phyloP scores from a whole-genome alignment of 2,797 vertebrate genomes.

The Bradypus variegatus region DNA sequence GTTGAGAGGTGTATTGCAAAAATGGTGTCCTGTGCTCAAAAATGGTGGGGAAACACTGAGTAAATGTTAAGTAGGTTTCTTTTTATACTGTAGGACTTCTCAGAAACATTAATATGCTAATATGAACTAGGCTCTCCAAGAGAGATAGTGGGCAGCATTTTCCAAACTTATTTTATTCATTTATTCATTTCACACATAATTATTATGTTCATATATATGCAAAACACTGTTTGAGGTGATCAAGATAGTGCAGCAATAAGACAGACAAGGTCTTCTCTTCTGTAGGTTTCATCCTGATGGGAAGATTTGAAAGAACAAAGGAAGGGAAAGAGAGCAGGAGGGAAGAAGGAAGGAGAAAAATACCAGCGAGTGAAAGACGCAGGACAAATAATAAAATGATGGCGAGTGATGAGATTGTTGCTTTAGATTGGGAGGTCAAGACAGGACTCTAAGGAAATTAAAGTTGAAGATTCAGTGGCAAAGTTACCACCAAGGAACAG shows the following conservation, averaged over 20 bases:
- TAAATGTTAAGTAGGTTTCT: neutral
- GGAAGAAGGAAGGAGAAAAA: neutral
- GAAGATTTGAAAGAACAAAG: neutral
- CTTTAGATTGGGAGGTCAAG: no score
- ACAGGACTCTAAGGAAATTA: neutral
- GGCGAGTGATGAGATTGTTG: rapidly evolving
- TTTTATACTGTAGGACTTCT: neutral
- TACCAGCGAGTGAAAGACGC: rapidly evolving
- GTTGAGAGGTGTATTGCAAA: rapidly evolving
- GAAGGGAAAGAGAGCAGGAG: no score
- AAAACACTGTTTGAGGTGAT: neutral
- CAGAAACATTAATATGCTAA: conserved; percentile 1
- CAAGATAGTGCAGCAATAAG: neutral
- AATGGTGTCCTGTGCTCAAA: neutral
- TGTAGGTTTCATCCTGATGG: neutral
- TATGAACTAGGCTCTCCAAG: neutral
- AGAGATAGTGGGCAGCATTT: neutral
- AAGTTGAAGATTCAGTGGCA: neutral
- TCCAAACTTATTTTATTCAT: neutral
- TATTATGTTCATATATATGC: neutral
- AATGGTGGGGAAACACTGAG: neutral
- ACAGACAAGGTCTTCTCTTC: neutral
- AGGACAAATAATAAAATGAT: rapidly evolving
- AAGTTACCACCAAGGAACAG: no score
- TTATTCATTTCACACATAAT: conserved; percentile 29